Conservation (phyloP, 2,888 invertebrate species). For the Tillus elongatus region DNA sequence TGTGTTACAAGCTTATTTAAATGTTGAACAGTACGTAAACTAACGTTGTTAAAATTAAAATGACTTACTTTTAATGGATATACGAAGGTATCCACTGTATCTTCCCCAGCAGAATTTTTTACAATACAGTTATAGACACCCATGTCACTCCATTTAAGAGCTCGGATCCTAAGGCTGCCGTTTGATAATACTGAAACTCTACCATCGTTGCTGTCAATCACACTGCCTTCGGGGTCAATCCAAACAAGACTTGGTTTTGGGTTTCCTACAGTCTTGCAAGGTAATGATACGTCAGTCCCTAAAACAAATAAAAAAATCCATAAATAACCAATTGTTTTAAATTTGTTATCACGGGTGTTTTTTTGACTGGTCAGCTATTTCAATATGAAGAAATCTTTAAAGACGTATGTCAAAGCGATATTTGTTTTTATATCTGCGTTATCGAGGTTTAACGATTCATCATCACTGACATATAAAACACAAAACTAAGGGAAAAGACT, state of each 20-base stretch:
- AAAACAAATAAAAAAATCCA: too few species aligned
- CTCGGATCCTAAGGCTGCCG: conserved; percentile 67
- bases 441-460: too few species aligned
- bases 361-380: not conserved
- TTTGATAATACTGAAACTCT: conserved; percentile 48
- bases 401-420: too few species aligned
- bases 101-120: conserved; percentile 55
- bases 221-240: conserved; percentile 51
- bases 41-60: too few species aligned
- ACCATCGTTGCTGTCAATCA: conserved; percentile 45
- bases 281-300: conserved; percentile 56
- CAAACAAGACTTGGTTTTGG: conserved; percentile 57
- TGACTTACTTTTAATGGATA: conserved; percentile 51
- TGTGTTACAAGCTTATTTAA: too few species aligned
- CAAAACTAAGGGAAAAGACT: too few species aligned
- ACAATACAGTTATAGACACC: conserved; percentile 71
- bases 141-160: conserved; percentile 72
- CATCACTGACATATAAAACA: too few species aligned
- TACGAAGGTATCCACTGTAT: conserved; percentile 58
- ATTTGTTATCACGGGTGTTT: not conserved
- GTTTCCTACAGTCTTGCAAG: conserved; percentile 58
- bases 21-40: too few species aligned
- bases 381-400: too few species aligned
- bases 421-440: too few species aligned
- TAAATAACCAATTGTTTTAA: too few species aligned